Evolutionary conservation across 2,797 vertebrate species (phyloP).

Genomic region (Martes flavigula): DNA sequence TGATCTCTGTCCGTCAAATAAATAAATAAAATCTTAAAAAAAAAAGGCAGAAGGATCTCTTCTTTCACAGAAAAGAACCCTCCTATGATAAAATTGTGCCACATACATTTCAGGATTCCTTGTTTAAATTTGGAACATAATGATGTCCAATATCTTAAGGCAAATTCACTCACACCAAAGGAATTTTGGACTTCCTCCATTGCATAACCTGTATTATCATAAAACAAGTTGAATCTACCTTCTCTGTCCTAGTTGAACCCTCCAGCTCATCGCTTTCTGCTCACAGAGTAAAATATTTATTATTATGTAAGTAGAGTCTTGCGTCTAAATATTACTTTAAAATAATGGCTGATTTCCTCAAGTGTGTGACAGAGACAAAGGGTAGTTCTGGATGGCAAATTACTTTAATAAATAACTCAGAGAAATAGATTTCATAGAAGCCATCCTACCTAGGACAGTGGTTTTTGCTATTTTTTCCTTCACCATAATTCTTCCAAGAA

Average conservation of each 20-base stretch:
- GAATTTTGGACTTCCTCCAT: not conserved
- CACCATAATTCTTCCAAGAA: not conserved
- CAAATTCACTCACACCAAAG: not conserved
- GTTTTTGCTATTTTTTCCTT: not conserved
- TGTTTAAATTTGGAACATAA: not conserved
- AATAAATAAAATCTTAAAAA: too few relatives aligned
- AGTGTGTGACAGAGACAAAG: not conserved
- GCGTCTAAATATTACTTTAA: not conserved
- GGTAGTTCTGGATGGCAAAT: not conserved
- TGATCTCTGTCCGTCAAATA: too few relatives aligned
- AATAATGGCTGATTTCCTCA: not conserved
- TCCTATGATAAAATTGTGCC: not conserved
- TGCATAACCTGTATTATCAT: not conserved
- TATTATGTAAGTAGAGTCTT: not conserved
- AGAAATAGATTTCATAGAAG: not conserved
- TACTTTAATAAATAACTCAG: not conserved
- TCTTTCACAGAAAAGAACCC: not conserved
- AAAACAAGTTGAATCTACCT: not conserved
- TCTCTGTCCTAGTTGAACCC: not conserved
- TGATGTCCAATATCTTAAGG: not conserved
- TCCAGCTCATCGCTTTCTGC: not conserved
- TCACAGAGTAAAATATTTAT: not conserved
- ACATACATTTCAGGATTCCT: not conserved
- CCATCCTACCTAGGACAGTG: not conserved
- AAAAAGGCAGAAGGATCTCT: not conserved